Conservation (phyloP, 1,140 invertebrate species). For the Alviniconcha marisindica region DNA sequence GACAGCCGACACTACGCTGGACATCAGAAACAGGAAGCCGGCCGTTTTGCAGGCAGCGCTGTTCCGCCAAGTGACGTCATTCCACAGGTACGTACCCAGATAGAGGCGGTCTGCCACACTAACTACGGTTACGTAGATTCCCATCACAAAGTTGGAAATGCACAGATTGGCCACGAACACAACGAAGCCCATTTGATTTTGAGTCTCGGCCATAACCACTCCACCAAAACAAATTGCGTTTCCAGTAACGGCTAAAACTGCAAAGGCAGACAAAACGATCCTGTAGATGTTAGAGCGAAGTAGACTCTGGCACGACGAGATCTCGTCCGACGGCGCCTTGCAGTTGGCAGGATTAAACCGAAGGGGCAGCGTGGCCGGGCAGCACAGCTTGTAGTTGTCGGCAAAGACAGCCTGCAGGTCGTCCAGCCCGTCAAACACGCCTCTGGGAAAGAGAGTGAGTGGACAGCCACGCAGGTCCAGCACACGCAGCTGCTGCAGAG, state of each 20-base stretch:
- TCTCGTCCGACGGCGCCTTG: constrained; percentile 46
- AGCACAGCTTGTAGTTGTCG: constrained; percentile 50
- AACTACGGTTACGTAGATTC: constrained; percentile 66
- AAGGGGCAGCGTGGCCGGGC: constrained; percentile 39
- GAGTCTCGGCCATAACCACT: constrained; percentile 24
- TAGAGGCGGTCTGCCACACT: constrained; percentile 59
- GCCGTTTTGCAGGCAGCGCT: constrained; percentile 55
- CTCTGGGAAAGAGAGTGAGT: neutral
- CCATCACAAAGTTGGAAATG: constrained; percentile 65
- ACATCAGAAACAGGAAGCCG: constrained; percentile 60
- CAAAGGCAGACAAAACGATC: constrained; percentile 51
- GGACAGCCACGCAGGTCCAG: constrained; percentile 40
- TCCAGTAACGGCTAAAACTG: constrained; percentile 50
- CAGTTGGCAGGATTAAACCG: constrained; percentile 36
- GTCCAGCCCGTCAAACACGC: neutral
- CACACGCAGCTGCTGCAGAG: neutral
- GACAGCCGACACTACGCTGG: constrained; percentile 60
- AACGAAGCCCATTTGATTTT: constrained; percentile 44
- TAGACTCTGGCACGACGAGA: constrained; percentile 57
- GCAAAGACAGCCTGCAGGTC: constrained; percentile 43
- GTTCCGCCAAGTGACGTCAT: constrained; percentile 56
- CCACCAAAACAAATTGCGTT: constrained; percentile 48
- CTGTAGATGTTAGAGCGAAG: constrained; percentile 41
- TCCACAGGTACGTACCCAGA: constrained; percentile 54
- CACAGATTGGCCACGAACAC: constrained; percentile 56